phyloP scores from a whole-genome alignment of 2,888 invertebrate species.

The Azorinus chamasolen region DNA sequence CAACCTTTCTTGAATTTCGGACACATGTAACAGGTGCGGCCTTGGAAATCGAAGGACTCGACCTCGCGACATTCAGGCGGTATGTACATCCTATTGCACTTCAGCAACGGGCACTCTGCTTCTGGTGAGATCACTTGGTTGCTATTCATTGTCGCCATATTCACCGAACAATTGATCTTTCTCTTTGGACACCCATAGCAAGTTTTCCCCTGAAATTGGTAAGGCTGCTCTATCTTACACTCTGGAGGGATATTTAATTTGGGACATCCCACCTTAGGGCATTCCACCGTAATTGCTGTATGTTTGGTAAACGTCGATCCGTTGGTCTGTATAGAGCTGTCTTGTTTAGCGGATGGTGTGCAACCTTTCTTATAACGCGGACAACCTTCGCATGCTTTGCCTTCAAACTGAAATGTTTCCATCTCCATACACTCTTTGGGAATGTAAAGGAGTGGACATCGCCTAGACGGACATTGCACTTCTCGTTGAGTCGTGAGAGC shows the following conservation, averaged over 20 bases:
- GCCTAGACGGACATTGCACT: constrained; percentile 34
- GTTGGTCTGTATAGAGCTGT: too few relatives aligned
- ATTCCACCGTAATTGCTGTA: neutral
- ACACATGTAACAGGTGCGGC: constrained; percentile 46
- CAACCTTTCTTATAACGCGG: constrained; percentile 19
- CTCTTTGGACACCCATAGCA: constrained; percentile 50
- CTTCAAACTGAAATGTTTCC: constrained; percentile 26
- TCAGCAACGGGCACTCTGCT: constrained; percentile 33
- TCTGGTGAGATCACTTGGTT: neutral
- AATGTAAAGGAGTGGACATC: constrained; percentile 19
- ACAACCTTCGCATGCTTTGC: constrained; percentile 28
- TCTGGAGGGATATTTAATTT: constrained; percentile 37
- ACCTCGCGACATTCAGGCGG: constrained; percentile 46
- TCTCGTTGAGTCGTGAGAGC: neutral
- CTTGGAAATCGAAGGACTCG: constrained; percentile 33
- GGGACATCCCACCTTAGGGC: constrained; percentile 33
- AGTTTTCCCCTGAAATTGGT: constrained; percentile 33
- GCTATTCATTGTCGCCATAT: too few relatives aligned
- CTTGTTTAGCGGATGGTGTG: neutral
- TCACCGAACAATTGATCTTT: constrained; percentile 18
- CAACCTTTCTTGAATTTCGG: constrained; percentile 54
- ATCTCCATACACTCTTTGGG: constrained; percentile 27
- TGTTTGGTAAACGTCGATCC: too few relatives aligned
- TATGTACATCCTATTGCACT: constrained; percentile 40
- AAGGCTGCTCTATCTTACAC: constrained; percentile 35